A percentile compares a stretch with the other conserved stretches of the same genome.
Evolutionary conservation across 2,888 invertebrate genomes (phyloP).

Genomic region (Crematogaster levior): DNA sequence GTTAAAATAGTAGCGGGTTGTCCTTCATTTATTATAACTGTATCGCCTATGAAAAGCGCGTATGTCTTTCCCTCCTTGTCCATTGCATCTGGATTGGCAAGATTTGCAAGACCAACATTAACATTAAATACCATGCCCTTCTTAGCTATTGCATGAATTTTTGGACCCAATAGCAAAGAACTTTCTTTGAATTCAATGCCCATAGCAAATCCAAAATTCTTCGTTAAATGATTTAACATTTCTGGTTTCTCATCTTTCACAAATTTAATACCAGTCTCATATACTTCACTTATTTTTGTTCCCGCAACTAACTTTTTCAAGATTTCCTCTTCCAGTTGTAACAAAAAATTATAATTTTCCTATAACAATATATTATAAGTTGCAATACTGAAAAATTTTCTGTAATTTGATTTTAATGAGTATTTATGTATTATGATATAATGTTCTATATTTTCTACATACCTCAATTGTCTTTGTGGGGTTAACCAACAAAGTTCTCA

Average conservation of each 20-base stretch:
- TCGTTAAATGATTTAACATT: slow-evolving; percentile 95
- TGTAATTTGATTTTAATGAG: not conserved
- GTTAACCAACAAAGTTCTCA: slow-evolving; percentile 98
- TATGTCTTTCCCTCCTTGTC: slow-evolving; percentile 96
- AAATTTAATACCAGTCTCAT: slow-evolving; percentile 92
- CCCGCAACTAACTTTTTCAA: slow-evolving; percentile 94
- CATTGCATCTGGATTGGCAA: slow-evolving; percentile 92
- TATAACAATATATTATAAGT: slow-evolving; percentile 83
- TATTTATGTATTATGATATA: no score
- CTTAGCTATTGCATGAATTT: slow-evolving; percentile 92
- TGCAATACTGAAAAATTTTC: not conserved
- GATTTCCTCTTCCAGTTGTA: slow-evolving; percentile 96
- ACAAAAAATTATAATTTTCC: slow-evolving; percentile 96
- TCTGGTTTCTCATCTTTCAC: slow-evolving; percentile 95
- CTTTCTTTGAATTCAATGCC: slow-evolving; percentile 99
- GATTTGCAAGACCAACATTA: slow-evolving; percentile 95
- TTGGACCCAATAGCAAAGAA: slow-evolving; percentile 96
- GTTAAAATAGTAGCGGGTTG: slow-evolving; percentile 95
- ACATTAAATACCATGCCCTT: slow-evolving; percentile 99
- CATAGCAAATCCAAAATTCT: slow-evolving; percentile 98
- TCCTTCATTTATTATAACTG: slow-evolving; percentile 96
- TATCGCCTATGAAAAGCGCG: slow-evolving; percentile 98
- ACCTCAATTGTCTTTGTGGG: slow-evolving; percentile 91
- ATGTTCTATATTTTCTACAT: slow-evolving; percentile 34
- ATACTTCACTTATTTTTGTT: slow-evolving; percentile 94